These are phyloP conservation scores for Zaprionus taronus DNA, from an alignment of 1,140 invertebrate genomes.

Conservation along the genomic window DNA sequence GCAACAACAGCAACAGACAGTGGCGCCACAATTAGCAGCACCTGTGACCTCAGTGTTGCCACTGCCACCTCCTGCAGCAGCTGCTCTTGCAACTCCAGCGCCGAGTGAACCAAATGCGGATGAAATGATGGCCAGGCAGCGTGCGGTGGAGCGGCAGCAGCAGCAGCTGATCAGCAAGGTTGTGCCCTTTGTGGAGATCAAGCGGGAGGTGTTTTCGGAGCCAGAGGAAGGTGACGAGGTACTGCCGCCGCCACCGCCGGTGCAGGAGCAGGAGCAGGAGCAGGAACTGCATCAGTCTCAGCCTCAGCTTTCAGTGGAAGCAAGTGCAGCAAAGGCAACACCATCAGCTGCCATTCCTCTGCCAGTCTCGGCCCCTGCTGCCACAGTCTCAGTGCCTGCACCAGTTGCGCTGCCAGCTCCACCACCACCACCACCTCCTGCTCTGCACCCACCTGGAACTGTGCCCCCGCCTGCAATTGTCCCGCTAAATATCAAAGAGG, in stretches of 20 bases:
- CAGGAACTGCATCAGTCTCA: no score
- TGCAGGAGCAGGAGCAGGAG: background rate
- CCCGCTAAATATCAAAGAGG: conserved; percentile 53
- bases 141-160: conserved; percentile 60
- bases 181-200: conserved; percentile 79
- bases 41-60: background rate
- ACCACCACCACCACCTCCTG: conserved; percentile 1
- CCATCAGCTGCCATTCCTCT: background rate
- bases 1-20: conserved; percentile 46
- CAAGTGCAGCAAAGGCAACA: background rate
- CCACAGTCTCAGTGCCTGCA: background rate
- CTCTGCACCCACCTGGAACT: background rate
- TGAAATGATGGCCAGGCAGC: conserved; percentile 37
- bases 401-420: background rate
- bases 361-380: background rate
- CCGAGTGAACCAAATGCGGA: conserved; percentile 6
- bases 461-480: background rate
- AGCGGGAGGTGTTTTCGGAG: conserved; percentile 77
- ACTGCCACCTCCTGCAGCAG: background rate
- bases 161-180: conserved; percentile 72
- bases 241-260: no score
- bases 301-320: background rate
- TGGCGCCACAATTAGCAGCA: background rate
- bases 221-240: conserved; percentile 64
- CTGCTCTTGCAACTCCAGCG: background rate